Percentiles rank a stretch among this genome's conserved stretches.
Evolutionary conservation across 2,888 invertebrate genomes (phyloP).

Genomic region (Trichopria drosophilae): DNA sequence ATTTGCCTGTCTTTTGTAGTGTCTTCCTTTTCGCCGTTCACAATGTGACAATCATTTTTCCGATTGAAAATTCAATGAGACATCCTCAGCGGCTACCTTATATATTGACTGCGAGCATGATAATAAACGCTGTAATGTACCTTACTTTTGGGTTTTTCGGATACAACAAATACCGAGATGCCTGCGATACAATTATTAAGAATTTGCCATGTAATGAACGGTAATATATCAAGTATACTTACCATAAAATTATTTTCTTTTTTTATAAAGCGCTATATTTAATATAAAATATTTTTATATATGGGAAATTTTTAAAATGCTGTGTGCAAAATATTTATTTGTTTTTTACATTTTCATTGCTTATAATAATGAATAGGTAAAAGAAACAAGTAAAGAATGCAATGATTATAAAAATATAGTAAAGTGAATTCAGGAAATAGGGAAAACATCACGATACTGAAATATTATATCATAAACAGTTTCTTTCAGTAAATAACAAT

Average conservation of each 20-base stretch:
- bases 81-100: constrained; percentile 79
- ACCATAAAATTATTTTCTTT: background rate
- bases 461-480: no score
- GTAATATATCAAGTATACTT: constrained; percentile 58
- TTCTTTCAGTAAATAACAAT: no score
- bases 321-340: no score
- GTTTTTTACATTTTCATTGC: no score
- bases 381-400: no score
- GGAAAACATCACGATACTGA: no score
- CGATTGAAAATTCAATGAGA: constrained; percentile 90
- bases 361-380: no score
- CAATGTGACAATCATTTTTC: constrained; percentile 87
- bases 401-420: no score
- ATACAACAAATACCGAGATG: constrained; percentile 79
- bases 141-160: constrained; percentile 87
- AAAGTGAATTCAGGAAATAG: no score
- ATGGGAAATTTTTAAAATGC: no score
- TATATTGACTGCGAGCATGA: constrained; percentile 81
- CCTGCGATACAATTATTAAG: constrained; percentile 77
- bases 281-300: background rate
- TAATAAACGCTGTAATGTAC: constrained; percentile 75
- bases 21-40: constrained; percentile 97
- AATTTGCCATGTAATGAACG: constrained; percentile 73
- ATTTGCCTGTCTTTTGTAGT: constrained; percentile 57
- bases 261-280: background rate